phyloP scores from a whole-genome alignment of 2,888 invertebrate genomes.

The Stenoptilia bipunctidactyla region DNA sequence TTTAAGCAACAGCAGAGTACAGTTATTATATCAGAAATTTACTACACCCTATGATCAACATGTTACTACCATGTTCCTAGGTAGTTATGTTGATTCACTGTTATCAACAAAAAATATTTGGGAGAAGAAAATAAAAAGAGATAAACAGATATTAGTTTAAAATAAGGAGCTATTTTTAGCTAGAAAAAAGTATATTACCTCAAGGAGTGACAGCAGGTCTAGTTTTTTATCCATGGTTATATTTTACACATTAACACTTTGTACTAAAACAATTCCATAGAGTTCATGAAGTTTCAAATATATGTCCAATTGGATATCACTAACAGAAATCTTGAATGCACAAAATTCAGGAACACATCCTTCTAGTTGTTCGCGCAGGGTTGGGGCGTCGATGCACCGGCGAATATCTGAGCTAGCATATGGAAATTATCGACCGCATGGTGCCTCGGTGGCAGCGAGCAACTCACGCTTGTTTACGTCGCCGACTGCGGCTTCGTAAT shows the following conservation, averaged over 20 bases:
- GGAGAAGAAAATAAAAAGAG: too few species aligned
- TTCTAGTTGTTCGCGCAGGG: conserved; percentile 6
- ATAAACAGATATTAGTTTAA: too few species aligned
- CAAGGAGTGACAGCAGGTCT: conserved; percentile 61
- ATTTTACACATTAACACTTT: conserved; percentile 30
- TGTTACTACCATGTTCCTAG: too few species aligned
- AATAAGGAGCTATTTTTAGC: too few species aligned
- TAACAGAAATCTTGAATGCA: neutral
- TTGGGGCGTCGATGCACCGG: conserved; percentile 15
- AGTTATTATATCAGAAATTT: too few species aligned
- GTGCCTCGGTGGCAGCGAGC: conserved; percentile 57
- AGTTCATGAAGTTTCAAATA: neutral
- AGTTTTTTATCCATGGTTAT: conserved; percentile 61
- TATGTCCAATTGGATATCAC: neutral
- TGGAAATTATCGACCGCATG: conserved; percentile 58
- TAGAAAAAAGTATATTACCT: too few species aligned
- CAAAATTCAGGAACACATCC: conserved; percentile 20
- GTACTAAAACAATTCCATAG: neutral
- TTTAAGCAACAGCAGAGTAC: conserved; percentile 1
- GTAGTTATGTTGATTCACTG: too few species aligned
- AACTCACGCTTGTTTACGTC: conserved; percentile 43
- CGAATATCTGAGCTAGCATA: conserved; percentile 40
- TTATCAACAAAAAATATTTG: too few species aligned
- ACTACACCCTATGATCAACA: too few species aligned
- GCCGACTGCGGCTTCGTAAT: conserved; percentile 17